A percentile compares a stretch with the other conserved stretches of the same genome.
These are phyloP conservation scores for Xanthostigma xanthostigma DNA, from an alignment of 2,888 invertebrate genomes.

Conservation along the genomic window DNA sequence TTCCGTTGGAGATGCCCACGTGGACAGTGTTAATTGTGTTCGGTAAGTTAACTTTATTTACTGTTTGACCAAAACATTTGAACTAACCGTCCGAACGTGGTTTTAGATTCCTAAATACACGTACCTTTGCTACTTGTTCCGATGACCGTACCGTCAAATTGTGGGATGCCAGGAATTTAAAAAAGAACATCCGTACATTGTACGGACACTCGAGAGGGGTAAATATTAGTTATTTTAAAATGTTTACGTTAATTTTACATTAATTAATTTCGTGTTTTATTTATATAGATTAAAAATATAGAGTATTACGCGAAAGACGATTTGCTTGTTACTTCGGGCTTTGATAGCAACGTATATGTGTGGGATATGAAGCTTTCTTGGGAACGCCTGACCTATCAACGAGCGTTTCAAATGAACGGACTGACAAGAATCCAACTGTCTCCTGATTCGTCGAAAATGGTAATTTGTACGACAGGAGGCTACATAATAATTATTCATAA, in stretches of 20 bases:
- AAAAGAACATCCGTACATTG: constrained; percentile 57
- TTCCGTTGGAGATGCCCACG: constrained; percentile 67
- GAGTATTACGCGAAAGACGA: constrained; percentile 78
- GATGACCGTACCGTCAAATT: constrained; percentile 86
- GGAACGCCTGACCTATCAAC: constrained; percentile 60
- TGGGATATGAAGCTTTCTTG: constrained; percentile 87
- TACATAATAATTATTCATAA: constrained; percentile 82
- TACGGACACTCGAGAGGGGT: constrained; percentile 88
- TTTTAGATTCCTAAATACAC: constrained; percentile 67
- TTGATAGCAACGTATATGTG: constrained; percentile 84
- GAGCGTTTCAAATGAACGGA: constrained; percentile 72
- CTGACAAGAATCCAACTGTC: constrained; percentile 78
- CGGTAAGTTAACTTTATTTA: constrained; percentile 41
- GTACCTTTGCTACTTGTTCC: constrained; percentile 84
- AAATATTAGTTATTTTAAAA: constrained; percentile 2
- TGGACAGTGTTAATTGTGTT: constrained; percentile 84
- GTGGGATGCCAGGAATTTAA: constrained; percentile 83
- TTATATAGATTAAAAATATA: constrained; percentile 61
- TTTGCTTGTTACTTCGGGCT: constrained; percentile 76
- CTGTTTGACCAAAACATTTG: background rate
- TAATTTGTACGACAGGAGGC: constrained; percentile 82
- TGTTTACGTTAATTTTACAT: background rate
- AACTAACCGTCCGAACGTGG: constrained; percentile 7
- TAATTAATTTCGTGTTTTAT: constrained; percentile 2
- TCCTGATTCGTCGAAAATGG: constrained; percentile 73